Percentiles rank a stretch among this genome's conserved stretches.
These are phyloP conservation scores for Exephanes ischioxanthus DNA, from an alignment of 2,888 invertebrate species.

Conservation along the genomic window DNA sequence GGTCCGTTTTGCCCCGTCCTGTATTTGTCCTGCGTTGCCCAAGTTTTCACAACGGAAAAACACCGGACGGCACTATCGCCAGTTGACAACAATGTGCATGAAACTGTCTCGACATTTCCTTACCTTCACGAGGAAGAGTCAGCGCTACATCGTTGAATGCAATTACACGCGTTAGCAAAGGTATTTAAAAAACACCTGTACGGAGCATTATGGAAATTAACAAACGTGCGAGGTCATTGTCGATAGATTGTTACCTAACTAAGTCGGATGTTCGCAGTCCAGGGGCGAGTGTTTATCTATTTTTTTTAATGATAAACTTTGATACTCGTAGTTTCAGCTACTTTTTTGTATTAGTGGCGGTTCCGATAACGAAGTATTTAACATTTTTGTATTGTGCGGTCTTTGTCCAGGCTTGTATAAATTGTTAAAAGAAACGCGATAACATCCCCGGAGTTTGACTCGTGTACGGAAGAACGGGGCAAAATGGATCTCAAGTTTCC, in stretches of 20 bases:
- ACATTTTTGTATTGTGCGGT: neutral
- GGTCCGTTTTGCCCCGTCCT: neutral
- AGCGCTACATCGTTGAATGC: neutral
- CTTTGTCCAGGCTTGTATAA: neutral
- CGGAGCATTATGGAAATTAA: neutral
- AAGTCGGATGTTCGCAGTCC: neutral
- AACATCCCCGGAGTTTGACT: no score
- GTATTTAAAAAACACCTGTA: neutral
- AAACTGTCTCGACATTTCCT: neutral
- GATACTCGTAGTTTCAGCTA: neutral
- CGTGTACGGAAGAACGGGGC: neutral
- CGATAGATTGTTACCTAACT: neutral
- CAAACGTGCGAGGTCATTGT: neutral
- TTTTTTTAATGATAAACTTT: no score
- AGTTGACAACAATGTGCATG: neutral
- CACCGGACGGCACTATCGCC: neutral
- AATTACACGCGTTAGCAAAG: neutral
- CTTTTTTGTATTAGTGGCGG: neutral
- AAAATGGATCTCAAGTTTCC: neutral
- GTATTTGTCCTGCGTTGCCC: neutral
- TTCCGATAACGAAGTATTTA: neutral
- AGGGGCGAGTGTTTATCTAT: neutral
- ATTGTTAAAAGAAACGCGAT: neutral
- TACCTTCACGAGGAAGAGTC: neutral
- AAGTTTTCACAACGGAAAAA: neutral